Evolutionary conservation across 2,113 vertebrate genomes (phyloP), one percentile per base, ranked within the genome.

Genomic region (Esox niger): DNA sequence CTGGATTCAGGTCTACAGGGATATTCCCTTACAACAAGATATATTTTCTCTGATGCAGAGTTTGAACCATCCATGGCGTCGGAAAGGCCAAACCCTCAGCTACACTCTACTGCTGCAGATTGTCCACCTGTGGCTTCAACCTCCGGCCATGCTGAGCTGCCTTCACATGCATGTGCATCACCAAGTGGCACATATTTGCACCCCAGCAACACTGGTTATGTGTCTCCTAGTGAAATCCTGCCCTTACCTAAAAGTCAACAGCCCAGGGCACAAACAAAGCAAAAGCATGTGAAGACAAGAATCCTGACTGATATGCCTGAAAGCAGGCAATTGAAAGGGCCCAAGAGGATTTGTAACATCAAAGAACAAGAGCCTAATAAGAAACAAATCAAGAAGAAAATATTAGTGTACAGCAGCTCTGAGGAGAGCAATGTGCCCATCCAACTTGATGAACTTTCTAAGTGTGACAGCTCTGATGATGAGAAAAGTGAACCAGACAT

Each of bases 1-100:
- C 64, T 55, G 71, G 71, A 74, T 78, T 74, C 64, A 71, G 55
- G 25, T 70, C 47, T 49, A 59, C 76, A 46, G 61, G 65, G 43
- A 73, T 72, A 60, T 77, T 20, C 32, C 66, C 33, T n/a, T n/a
- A n/a, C n/a, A n/a, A n/a, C n/a, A n/a, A n/a, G n/a, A n/a, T n/a
- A n/a, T n/a, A n/a, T n/a, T n/a, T n/a, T n/a, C n/a, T n/a, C n/a
- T n/a, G n/a, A n/a, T n/a, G n/a, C n/a, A n/a, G n/a, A n/a, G n/a
- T n/a, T n/a, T n/a, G n/a, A n/a, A n/a, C n/a, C n/a, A n/a, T n/a
- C n/a, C n/a, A n/a, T n/a, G n/a, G n/a, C n/a, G n/a, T n/a, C n/a
- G n/a, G n/a, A n/a, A n/a, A n/a, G n/a, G n/a, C n/a, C n/a, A n/a
- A n/a, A n/a, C n/a, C n/a, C n/a, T n/a, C n/a, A n/a, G n/a, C n/a